Percentiles rank a stretch among this genome's conserved stretches.
phyloP scores from a whole-genome alignment of 2,113 vertebrate genomes.

The Sylvia atricapilla region DNA sequence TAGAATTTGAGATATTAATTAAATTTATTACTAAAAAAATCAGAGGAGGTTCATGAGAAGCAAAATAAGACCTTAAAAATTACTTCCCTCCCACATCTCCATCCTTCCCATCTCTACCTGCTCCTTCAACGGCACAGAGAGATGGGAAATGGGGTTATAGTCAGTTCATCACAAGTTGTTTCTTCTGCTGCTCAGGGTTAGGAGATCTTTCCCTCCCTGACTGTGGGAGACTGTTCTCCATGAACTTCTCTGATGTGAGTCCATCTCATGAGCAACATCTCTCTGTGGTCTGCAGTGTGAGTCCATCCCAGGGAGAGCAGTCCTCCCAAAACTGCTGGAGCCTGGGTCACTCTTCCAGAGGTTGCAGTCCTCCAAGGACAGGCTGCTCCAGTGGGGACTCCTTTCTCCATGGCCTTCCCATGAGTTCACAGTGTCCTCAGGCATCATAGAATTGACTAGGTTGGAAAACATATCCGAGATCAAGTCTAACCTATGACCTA shows the following conservation, averaged over 20 bases:
- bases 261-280: not conserved
- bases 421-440: not conserved
- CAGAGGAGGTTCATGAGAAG: not conserved
- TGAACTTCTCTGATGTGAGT: no score
- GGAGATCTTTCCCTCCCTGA: not conserved
- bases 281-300: not conserved
- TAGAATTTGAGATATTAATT: not conserved
- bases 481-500: not conserved
- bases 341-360: rapidly evolving
- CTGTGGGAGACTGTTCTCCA: not conserved
- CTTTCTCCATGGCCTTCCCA: not conserved
- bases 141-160: not conserved
- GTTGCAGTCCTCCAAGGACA: not conserved
- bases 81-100: not conserved
- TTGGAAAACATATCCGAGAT: not conserved
- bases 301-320: rapidly evolving
- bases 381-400: not conserved
- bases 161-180: not conserved
- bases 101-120: not conserved
- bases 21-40: not conserved
- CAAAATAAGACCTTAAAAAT: not conserved
- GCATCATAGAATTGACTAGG: not conserved
- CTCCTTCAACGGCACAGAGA: no score
- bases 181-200: not conserved
- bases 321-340: no score